Percentiles rank a stretch among this genome's conserved stretches.
Evolutionary conservation across 2,113 vertebrate genomes (phyloP).

Genomic region (Petromus typicus): DNA sequence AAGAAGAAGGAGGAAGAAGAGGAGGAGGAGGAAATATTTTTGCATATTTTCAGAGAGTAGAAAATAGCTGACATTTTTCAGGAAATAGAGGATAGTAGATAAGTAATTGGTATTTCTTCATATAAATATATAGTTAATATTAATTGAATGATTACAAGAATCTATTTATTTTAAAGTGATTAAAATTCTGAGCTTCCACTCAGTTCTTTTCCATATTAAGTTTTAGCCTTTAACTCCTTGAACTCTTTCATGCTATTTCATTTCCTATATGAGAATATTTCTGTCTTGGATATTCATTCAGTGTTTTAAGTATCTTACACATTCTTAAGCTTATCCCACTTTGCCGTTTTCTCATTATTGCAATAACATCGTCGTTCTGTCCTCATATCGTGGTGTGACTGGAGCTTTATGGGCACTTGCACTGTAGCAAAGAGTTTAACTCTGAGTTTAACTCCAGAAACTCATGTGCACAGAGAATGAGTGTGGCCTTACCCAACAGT

Average conservation of each 20-base stretch:
- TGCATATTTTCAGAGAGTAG: neutral
- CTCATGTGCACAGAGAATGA: neutral
- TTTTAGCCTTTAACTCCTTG: neutral
- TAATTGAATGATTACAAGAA: neutral
- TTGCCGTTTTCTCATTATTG: neutral
- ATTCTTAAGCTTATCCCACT: neutral
- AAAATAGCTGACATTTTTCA: neutral
- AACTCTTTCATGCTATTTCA: neutral
- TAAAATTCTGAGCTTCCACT: neutral
- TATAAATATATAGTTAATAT: neutral
- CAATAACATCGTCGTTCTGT: neutral
- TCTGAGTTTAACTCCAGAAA: neutral
- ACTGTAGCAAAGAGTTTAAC: neutral
- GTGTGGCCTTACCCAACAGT: neutral
- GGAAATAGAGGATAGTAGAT: neutral
- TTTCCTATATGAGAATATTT: constrained; percentile 28
- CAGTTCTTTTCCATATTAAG: neutral
- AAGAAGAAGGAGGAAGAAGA: neutral
- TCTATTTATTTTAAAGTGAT: neutral
- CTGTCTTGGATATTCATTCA: neutral
- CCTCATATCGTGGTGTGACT: neutral
- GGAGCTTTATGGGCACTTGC: neutral
- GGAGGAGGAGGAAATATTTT: neutral
- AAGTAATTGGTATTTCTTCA: neutral
- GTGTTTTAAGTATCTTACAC: neutral